A percentile compares a stretch with the other conserved stretches of the same genome.
phyloP scores from a whole-genome alignment of 2,888 invertebrate species.

The Apodemia zela region DNA sequence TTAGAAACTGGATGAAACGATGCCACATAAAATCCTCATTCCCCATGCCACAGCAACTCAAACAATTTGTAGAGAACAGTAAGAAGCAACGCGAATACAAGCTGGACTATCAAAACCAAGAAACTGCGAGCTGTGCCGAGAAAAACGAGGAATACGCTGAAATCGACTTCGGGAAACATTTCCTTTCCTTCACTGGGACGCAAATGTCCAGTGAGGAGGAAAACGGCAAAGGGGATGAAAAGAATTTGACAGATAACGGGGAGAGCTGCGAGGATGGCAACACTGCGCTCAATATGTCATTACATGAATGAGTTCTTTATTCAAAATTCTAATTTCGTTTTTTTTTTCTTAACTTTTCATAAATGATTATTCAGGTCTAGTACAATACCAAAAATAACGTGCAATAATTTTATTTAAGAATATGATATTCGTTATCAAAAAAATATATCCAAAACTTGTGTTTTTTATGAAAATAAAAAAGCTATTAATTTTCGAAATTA shows the following conservation, averaged over 20 bases:
- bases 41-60: constrained; percentile 80
- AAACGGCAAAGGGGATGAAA: constrained; percentile 28
- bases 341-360: not conserved
- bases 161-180: constrained; percentile 68
- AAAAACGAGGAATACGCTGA: constrained; percentile 35
- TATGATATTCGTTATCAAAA: too few relatives aligned
- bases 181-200: constrained; percentile 48
- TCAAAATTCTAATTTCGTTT: not conserved
- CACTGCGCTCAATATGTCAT: constrained; percentile 58
- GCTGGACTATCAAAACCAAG: constrained; percentile 38
- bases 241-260: constrained; percentile 2
- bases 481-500: too few relatives aligned
- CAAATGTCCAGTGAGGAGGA: constrained; percentile 62
- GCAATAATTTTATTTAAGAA: constrained; percentile 1
- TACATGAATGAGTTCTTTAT: constrained; percentile 45
- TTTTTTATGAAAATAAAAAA: too few relatives aligned
- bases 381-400: constrained; percentile 4
- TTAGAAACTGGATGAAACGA: constrained; percentile 83
- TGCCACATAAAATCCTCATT: constrained; percentile 81
- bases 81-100: constrained; percentile 65
- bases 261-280: constrained; percentile 31
- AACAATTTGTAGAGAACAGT: constrained; percentile 79
- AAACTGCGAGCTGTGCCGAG: constrained; percentile 38
- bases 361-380: not conserved
- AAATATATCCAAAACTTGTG: too few relatives aligned